Evolutionary conservation across 2,888 invertebrate genomes (phyloP).

Genomic region (Papilio demoleus): DNA sequence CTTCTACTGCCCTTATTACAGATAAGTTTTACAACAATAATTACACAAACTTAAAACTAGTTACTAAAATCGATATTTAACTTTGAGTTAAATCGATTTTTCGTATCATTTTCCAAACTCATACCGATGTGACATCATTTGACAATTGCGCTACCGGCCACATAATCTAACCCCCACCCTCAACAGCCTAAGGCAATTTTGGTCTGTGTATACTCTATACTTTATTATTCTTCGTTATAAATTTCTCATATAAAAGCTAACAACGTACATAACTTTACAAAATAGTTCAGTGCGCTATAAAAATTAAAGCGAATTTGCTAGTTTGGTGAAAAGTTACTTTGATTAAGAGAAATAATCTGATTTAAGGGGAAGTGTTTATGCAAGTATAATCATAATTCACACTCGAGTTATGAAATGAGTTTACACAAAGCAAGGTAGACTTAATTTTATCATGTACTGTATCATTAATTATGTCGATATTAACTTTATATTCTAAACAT

Average conservation of each 20-base stretch:
- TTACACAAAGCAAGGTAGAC: slow-evolving; percentile 72
- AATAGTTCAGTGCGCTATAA: neutral
- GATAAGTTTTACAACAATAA: neutral
- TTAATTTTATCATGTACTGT: neutral
- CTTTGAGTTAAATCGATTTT: neutral
- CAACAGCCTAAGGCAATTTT: neutral
- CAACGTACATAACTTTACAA: neutral
- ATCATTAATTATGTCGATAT: neutral
- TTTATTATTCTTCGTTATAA: slow-evolving; percentile 5
- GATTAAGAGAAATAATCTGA: neutral
- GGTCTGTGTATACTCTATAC: neutral
- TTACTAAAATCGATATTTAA: neutral
- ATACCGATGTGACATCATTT: neutral
- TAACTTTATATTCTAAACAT: neutral
- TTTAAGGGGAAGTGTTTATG: slow-evolving; percentile 4
- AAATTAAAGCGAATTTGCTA: neutral
- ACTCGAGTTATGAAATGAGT: slow-evolving; percentile 59
- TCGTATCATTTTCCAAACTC: neutral
- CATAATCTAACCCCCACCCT: neutral
- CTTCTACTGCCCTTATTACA: neutral
- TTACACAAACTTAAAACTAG: neutral
- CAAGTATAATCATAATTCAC: slow-evolving; percentile 3
- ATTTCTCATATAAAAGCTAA: neutral
- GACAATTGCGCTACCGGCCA: neutral
- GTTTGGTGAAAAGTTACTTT: slow-evolving; percentile 3